A percentile compares a stretch with the other conserved stretches of the same genome.
phyloP scores from a whole-genome alignment of 2,113 vertebrate genomes.

The Colaptes auratus region DNA sequence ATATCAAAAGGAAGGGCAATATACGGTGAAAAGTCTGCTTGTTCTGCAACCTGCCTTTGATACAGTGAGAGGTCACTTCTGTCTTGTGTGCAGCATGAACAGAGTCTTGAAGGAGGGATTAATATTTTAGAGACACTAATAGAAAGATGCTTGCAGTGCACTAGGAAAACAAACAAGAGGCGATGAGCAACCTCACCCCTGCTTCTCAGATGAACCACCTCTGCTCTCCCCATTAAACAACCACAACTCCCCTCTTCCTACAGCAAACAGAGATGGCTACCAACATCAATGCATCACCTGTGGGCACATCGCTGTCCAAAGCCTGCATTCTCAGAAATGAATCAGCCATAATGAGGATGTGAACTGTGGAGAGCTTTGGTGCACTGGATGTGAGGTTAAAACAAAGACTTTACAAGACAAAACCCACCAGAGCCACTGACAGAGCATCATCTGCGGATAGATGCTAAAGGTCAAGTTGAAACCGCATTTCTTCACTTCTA shows the following conservation, averaged over 20 bases:
- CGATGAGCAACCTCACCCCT: neutral
- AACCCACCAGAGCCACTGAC: neutral
- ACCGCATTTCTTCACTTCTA: neutral
- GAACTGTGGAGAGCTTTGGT: rapidly evolving
- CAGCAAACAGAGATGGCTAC: rapidly evolving
- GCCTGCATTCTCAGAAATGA: neutral
- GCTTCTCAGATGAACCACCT: rapidly evolving
- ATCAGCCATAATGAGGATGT: neutral
- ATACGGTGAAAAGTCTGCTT: too few relatives aligned
- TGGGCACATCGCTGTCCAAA: neutral
- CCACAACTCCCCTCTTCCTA: neutral
- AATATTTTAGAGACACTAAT: neutral
- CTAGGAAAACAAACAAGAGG: neutral
- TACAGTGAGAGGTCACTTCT: neutral
- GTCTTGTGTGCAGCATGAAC: neutral
- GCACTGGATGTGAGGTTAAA: neutral
- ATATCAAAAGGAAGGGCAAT: too few relatives aligned
- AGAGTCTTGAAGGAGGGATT: neutral
- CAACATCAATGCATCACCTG: neutral
- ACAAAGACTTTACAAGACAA: neutral
- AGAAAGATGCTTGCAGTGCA: neutral
- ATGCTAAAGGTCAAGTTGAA: neutral
- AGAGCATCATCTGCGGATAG: neutral
- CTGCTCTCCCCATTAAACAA: neutral
- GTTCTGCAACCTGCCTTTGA: neutral